These are phyloP conservation scores for Drosophila prostipennis DNA, from an alignment of 2,888 invertebrate species.

Conservation along the genomic window DNA sequence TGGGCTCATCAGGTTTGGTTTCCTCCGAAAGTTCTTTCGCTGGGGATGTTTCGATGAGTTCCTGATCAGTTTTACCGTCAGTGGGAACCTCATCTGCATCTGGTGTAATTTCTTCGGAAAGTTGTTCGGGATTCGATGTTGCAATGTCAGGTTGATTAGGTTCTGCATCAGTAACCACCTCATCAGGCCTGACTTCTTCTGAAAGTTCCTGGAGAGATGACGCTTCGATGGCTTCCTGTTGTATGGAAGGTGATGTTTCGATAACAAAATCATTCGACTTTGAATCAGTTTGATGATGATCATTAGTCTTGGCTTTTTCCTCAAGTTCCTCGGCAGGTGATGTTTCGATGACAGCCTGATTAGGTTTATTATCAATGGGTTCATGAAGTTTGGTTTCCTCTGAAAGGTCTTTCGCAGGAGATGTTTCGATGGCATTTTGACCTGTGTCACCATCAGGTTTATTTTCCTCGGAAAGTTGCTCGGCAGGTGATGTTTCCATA, in stretches of 20 bases:
- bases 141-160: too few relatives aligned
- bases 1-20: not conserved
- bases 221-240: too few relatives aligned
- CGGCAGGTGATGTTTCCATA: too few relatives aligned
- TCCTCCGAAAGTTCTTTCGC: not conserved
- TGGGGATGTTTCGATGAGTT: not conserved
- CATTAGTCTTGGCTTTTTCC: too few relatives aligned
- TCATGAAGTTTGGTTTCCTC: not conserved
- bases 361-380: not conserved
- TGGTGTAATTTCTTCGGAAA: too few relatives aligned
- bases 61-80: not conserved
- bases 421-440: not conserved
- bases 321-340: not conserved
- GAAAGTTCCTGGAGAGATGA: too few relatives aligned
- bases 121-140: not conserved
- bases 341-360: not conserved
- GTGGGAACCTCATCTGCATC: not conserved
- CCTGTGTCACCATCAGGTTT: not conserved
- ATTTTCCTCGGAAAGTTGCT: not conserved
- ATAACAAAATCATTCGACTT: not conserved
- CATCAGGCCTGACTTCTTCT: too few relatives aligned
- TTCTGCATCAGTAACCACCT: too few relatives aligned
- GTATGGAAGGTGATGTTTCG: not conserved
- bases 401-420: not conserved
- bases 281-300: too few relatives aligned